These are phyloP conservation scores for Gallinago solitaria DNA, from an alignment of 2,797 vertebrate species.

Conservation along the genomic window DNA sequence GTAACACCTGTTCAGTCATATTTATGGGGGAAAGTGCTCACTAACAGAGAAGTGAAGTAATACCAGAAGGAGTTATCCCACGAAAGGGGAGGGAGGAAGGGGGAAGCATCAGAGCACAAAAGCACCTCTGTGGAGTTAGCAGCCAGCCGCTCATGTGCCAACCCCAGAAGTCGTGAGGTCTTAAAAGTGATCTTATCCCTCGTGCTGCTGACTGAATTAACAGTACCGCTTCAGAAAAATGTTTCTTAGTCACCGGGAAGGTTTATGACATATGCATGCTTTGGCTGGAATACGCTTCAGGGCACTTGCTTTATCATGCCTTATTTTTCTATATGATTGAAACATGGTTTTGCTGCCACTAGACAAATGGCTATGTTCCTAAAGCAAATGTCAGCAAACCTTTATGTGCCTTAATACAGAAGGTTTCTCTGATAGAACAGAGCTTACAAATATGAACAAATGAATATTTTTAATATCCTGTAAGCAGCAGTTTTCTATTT, in stretches of 20 bases:
- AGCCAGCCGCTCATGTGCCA: conserved; percentile 41
- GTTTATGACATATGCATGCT: neutral
- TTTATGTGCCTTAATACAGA: neutral
- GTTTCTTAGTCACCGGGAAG: neutral
- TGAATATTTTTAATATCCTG: conserved; percentile 8
- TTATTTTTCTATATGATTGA: conserved; percentile 32
- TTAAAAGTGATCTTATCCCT: conserved; percentile 48
- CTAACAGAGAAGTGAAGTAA: conserved; percentile 74
- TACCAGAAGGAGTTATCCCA: conserved; percentile 68
- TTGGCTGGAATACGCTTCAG: conserved; percentile 8
- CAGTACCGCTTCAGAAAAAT: neutral
- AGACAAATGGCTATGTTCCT: conserved; percentile 4
- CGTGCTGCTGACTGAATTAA: conserved; percentile 40
- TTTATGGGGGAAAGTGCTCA: conserved; percentile 79
- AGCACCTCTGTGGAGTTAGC: conserved; percentile 69
- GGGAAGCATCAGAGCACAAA: conserved; percentile 65
- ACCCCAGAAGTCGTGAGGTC: conserved; percentile 32
- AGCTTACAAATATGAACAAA: conserved; percentile 13
- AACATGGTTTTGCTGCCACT: neutral
- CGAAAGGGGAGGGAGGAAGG: neutral
- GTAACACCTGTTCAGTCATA: conserved; percentile 84
- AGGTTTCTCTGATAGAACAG: neutral
- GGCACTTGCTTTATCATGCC: conserved; percentile 23
- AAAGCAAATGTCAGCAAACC: conserved; percentile 17
- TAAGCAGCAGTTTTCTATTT: conserved; percentile 5